Conservation (phyloP, 2,797 vertebrate genomes). For the Helostoma temminkii region DNA sequence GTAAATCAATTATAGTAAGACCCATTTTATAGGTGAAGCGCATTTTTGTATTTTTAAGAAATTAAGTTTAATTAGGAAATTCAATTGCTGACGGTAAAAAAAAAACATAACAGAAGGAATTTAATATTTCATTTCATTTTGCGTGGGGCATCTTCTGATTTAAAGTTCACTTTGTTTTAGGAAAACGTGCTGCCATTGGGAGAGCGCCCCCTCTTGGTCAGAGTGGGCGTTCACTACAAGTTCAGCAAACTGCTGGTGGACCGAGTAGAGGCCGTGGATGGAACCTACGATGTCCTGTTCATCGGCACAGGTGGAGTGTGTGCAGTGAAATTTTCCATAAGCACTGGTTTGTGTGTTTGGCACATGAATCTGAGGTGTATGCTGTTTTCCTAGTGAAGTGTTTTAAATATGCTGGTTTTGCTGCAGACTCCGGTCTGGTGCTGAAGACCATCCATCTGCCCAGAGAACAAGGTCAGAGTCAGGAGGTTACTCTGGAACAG, state of each 20-base stretch:
- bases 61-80: too few relatives aligned
- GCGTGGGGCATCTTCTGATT: conserved; percentile 3
- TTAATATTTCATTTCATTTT: conserved; percentile 7
- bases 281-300: conserved; percentile 86
- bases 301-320: conserved; percentile 84
- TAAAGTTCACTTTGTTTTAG: conserved; percentile 55
- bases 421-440: conserved; percentile 87
- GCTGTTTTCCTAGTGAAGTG: background rate
- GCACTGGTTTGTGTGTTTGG: background rate
- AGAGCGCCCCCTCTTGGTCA: conserved; percentile 84
- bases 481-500: conserved; percentile 91
- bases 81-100: too few relatives aligned
- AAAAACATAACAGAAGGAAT: background rate
- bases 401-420: background rate
- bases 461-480: conserved; percentile 69
- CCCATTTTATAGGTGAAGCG: conserved; percentile 7
- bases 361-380: background rate
- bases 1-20: conserved; percentile 20
- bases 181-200: conserved; percentile 84
- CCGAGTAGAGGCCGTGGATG: conserved; percentile 86
- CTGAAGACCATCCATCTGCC: conserved; percentile 88
- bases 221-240: conserved; percentile 86
- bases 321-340: background rate
- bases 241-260: conserved; percentile 87
- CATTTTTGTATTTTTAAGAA: conserved; percentile 18